These are phyloP conservation scores for Epirrhoe alternata DNA, from an alignment of 2,888 invertebrate genomes.

Conservation along the genomic window DNA sequence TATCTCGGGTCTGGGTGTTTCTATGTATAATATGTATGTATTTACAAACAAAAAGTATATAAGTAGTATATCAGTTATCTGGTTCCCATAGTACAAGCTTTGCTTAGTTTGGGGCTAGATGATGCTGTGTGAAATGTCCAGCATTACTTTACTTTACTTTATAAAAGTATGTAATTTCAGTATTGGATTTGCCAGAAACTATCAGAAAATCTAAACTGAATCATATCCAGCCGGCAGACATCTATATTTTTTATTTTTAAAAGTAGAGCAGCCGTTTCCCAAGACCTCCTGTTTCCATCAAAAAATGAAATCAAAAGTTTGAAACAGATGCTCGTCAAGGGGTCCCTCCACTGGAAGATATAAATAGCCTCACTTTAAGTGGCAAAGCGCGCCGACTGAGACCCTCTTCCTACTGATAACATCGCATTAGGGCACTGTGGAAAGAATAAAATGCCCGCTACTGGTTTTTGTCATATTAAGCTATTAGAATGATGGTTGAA, in stretches of 20 bases:
- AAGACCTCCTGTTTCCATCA: slow-evolving; percentile 3
- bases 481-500: slow-evolving; percentile 26
- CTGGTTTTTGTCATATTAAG: slow-evolving; percentile 77
- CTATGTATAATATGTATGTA: too few relatives aligned
- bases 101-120: too few relatives aligned
- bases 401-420: slow-evolving; percentile 77
- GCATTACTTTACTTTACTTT: too few relatives aligned
- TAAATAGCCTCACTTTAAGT: slow-evolving; percentile 81
- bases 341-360: slow-evolving; percentile 63
- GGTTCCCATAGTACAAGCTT: too few relatives aligned
- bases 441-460: slow-evolving; percentile 71
- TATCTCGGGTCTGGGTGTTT: too few relatives aligned
- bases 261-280: not conserved
- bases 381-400: slow-evolving; percentile 77
- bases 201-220: too few relatives aligned
- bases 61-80: too few relatives aligned
- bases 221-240: not conserved
- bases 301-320: slow-evolving; percentile 36
- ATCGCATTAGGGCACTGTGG: slow-evolving; percentile 77
- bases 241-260: not conserved
- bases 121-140: too few relatives aligned
- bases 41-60: too few relatives aligned
- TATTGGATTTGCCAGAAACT: too few relatives aligned
- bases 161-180: too few relatives aligned
- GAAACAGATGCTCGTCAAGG: slow-evolving; percentile 68